Conservation (phyloP, 1,140 invertebrate genomes). For the Anthonomus grandis region DNA sequence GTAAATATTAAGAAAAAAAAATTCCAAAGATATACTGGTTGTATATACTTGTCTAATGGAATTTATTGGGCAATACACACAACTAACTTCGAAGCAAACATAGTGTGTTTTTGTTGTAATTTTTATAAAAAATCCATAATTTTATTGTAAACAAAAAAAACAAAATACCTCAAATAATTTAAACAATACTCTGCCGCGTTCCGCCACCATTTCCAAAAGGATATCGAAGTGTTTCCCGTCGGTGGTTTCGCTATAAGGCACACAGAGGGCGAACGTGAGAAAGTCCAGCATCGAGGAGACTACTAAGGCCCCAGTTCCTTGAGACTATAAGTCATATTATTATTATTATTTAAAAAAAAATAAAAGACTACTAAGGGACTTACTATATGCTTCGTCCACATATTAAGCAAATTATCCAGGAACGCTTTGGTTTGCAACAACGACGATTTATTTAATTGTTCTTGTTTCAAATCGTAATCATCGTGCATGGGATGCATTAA, state of each 20-base stretch:
- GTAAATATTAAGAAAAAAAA: too few relatives aligned
- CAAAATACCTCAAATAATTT: constrained; percentile 81
- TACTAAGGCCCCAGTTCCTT: constrained; percentile 75
- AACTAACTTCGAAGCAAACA: too few relatives aligned
- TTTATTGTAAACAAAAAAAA: background rate
- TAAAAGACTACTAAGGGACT: constrained; percentile 40
- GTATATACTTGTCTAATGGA: too few relatives aligned
- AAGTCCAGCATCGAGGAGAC: constrained; percentile 97
- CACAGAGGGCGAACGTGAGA: constrained; percentile 96
- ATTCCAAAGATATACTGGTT: too few relatives aligned
- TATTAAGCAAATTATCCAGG: constrained; percentile 88
- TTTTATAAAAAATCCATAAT: background rate
- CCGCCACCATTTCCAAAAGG: constrained; percentile 89
- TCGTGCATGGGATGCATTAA: constrained; percentile 99
- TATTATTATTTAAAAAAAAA: too few relatives aligned
- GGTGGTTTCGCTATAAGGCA: constrained; percentile 98
- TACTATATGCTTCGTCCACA: constrained; percentile 95
- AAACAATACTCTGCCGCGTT: constrained; percentile 85
- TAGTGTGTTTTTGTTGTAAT: too few relatives aligned
- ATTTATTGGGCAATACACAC: too few relatives aligned
- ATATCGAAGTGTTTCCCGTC: constrained; percentile 96
- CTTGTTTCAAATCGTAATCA: constrained; percentile 91
- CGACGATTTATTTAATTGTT: constrained; percentile 97
- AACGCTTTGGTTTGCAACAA: constrained; percentile 90
- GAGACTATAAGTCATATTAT: constrained; percentile 58